phyloP scores from a whole-genome alignment of 2,797 vertebrate species.

The Malacoctenus gilli region DNA sequence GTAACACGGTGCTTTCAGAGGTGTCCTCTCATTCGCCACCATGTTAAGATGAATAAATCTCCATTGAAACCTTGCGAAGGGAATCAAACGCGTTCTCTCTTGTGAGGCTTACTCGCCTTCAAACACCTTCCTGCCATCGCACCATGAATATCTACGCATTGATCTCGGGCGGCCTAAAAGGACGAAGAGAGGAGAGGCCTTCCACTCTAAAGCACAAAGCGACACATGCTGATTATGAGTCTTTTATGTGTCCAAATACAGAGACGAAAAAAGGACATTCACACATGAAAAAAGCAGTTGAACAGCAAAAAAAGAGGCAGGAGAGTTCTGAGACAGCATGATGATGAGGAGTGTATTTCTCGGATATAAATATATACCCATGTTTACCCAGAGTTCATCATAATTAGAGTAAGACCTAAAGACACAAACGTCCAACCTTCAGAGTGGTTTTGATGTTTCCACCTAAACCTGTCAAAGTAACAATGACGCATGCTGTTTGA shows the following conservation, averaged over 20 bases:
- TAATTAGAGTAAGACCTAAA: too few species aligned
- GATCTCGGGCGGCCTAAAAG: conserved; percentile 71
- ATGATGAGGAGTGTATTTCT: neutral
- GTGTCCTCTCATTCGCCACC: conserved; percentile 25
- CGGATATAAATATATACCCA: too few species aligned
- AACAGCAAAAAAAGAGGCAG: conserved; percentile 4
- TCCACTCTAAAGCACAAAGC: conserved; percentile 68
- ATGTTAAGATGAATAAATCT: conserved; percentile 49
- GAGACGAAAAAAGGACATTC: conserved; percentile 47
- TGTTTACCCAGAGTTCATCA: too few species aligned
- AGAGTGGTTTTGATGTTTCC: too few species aligned
- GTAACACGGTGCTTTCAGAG: conserved; percentile 8
- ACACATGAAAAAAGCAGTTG: conserved; percentile 33
- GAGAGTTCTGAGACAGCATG: neutral
- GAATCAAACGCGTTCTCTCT: conserved; percentile 73
- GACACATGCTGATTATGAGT: conserved; percentile 46
- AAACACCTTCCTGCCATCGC: conserved; percentile 67
- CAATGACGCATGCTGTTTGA: too few species aligned
- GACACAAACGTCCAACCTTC: too few species aligned
- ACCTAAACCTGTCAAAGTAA: too few species aligned
- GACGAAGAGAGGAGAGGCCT: conserved; percentile 59
- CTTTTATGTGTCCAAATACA: conserved; percentile 70
- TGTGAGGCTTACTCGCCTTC: conserved; percentile 65
- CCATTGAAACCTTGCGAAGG: conserved; percentile 17
- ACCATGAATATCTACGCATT: conserved; percentile 75